Base-by-base conservation (phyloP, 2,113 vertebrate species). In the Vulpes lagopus region DNA sequence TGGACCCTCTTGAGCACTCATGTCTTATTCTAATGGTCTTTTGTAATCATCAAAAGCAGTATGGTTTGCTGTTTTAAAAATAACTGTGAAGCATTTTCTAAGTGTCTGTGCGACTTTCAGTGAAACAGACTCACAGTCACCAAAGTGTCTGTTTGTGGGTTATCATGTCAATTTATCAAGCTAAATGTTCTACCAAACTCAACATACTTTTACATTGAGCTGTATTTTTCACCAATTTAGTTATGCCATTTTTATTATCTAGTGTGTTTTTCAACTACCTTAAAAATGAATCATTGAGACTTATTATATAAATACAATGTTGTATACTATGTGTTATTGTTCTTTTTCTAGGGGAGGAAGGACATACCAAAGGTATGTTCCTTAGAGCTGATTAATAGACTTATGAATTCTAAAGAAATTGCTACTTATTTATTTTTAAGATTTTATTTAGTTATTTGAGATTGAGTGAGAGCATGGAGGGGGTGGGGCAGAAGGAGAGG, bases 251-350 rank as follows among this genome's bases (percentile, higher is more conserved):
- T 92, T 60, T 87, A 32, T 79, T 92, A 80, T 76, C 80, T 89
- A 53, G 7, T 67, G 6, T 32, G 38, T 62, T 27, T 87, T 90
- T 94, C 22, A 15, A 23, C 15, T 43, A 32, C 38, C 8, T 49
- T 92, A 80, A 94, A 92, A 93, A 62, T 62, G 82, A 94, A 86
- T 89, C 49, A 19, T 5, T 60, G 38, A 95, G 55, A 86, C 5
- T 62, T 64, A 65, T 9, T 69, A 19, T 32, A n/a, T 87, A 92
- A 94, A 43, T 53, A 81, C 53, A 78, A 84, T n/a, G 30, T 60
- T 79, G 25, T 74, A 55, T 73, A 19, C 16, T 23, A 12, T 38
- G 8, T 67, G 27, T 69, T 59, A 27, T 62, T 67, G 22, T 57
- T 86, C 86, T 78, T 80, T 69, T 43, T 22, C 49, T 22, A 59